Evolutionary conservation across 2,113 vertebrate species (phyloP).

Genomic region (Turnix velox): DNA sequence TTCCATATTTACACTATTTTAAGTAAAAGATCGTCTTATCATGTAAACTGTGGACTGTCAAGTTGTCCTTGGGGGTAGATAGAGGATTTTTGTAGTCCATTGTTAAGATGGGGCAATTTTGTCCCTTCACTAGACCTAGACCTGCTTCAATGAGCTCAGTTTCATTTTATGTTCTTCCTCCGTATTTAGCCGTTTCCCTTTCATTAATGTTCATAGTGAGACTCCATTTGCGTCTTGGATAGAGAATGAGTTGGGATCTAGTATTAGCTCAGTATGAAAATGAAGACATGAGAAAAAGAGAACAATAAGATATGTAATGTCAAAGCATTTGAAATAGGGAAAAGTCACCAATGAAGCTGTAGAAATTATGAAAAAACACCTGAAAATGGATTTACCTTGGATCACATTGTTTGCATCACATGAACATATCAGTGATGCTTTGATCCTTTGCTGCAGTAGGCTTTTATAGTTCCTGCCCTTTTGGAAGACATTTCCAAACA

Average conservation of each 20-base stretch:
- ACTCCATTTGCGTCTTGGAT: background rate
- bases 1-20: background rate
- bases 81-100: background rate
- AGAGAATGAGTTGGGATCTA: background rate
- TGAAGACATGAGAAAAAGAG: background rate
- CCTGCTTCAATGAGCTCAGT: background rate
- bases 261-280: background rate
- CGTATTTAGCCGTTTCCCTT: background rate
- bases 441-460: background rate
- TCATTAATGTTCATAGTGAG: background rate
- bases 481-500: background rate
- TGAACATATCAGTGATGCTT: background rate
- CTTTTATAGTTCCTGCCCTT: background rate
- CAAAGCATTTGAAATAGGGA: background rate
- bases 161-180: background rate
- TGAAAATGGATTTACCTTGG: background rate
- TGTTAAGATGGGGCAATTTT: background rate
- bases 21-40: background rate
- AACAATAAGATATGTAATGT: background rate
- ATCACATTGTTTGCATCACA: background rate
- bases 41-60: background rate
- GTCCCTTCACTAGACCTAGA: background rate
- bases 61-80: background rate
- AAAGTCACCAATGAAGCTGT: background rate
- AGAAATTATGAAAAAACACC: background rate